A percentile compares a stretch with the other conserved stretches of the same genome.
These are phyloP conservation scores for Tetraneura akinire DNA, from an alignment of 1,140 invertebrate genomes.

Conservation along the genomic window DNA sequence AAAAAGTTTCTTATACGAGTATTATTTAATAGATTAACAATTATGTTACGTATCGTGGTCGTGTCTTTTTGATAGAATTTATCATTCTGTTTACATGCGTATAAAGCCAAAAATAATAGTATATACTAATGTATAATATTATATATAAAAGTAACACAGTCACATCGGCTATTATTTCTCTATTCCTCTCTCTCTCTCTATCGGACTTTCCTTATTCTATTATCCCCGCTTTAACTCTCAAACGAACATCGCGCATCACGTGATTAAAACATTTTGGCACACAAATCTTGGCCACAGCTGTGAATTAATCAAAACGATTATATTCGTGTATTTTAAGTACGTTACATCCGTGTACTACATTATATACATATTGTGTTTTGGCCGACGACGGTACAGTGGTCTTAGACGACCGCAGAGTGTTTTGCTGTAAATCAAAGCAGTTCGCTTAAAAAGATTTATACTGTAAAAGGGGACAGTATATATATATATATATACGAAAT, in stretches of 20 bases:
- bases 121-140: no score
- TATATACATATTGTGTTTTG: neutral
- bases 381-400: neutral
- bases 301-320: conserved; percentile 39
- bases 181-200: neutral
- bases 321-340: neutral
- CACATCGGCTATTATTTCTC: neutral
- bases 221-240: no score
- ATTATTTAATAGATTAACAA: no score
- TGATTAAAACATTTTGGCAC: conserved; percentile 36
- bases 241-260: neutral
- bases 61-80: neutral
- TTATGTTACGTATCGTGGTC: neutral
- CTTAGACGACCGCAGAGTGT: neutral
- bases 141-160: neutral
- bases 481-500: neutral
- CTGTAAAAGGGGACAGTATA: no score
- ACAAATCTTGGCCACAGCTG: neutral
- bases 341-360: neutral
- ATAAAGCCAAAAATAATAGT: no score
- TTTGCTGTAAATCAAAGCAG: conserved; percentile 5
- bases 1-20: no score
- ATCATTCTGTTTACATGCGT: no score
- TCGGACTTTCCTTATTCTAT: no score
- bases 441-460: neutral